Base-by-base conservation (phyloP, 2,888 invertebrate species). In the Pasiphila rectangulata region DNA sequence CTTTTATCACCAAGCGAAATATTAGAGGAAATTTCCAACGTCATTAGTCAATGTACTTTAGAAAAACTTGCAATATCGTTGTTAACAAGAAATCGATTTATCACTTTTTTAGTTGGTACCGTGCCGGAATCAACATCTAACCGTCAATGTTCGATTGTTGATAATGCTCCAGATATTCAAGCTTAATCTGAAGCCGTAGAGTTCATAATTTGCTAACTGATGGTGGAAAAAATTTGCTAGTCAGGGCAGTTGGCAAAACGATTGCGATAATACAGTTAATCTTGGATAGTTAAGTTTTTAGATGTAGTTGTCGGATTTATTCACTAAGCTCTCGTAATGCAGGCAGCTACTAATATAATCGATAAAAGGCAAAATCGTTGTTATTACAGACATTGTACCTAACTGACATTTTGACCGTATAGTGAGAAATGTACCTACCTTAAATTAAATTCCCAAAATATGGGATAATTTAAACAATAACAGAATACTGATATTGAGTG, bases 31-130 rank as follows among this genome's bases (percentile, higher is more conserved):
- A n/a, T n/a, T n/a, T n/a, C n/a, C n/a, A n/a, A n/a, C n/a, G n/a
- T n/a, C n/a, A n/a, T n/a, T n/a, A n/a, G n/a, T n/a, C n/a, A n/a
- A n/a, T n/a, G n/a, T n/a, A n/a, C n/a, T 16, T 5, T 17, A 32
- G 12, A 25, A 25, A 50, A 61, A 39, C 9, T 19, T 7, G 34
- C 49, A 51, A 49, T 49, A 50, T 51, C 51, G 56, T 56, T 58
- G 61, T 68, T 77, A 78, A 79, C 76, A 73, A 79, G 79, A 78
- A 77, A 75, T 75, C 74, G 71, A 75, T 39, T 76, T 77, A 76
- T 71, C 67, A 61, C 57, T 72, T 70, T 69, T 78, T 71, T 56
- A 62, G 65, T 52, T 70, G 63, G 61, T 67, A 64, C 71, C 70
- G 63, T 57, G 63, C 64, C 65, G 65, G 60, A 67, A 67, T 68